These are phyloP conservation scores for Aplochiton taeniatus DNA, from an alignment of 2,797 vertebrate species.

Conservation along the genomic window DNA sequence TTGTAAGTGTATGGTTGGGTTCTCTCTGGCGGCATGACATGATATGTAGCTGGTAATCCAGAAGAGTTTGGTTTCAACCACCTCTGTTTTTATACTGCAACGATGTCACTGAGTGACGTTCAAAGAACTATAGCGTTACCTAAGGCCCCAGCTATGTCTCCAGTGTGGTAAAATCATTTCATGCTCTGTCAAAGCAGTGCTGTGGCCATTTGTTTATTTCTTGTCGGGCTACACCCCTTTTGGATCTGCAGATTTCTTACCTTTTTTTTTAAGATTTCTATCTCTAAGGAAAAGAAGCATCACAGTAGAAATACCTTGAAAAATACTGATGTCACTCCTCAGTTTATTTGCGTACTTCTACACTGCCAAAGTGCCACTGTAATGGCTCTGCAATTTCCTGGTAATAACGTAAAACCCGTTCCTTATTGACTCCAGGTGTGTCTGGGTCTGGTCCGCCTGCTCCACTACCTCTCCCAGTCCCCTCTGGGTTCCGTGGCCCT, in stretches of 20 bases:
- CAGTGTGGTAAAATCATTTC: constrained; percentile 56
- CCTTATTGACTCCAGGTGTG: constrained; percentile 78
- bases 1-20: no score
- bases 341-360: no score
- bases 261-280: constrained; percentile 28
- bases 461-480: constrained; percentile 87
- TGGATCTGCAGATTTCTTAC: background rate
- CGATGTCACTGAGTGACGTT: constrained; percentile 52
- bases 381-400: no score
- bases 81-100: constrained; percentile 57
- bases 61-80: constrained; percentile 70
- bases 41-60: constrained; percentile 47
- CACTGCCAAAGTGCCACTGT: no score
- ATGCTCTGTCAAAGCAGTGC: constrained; percentile 49
- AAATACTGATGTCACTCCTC: no score
- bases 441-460: constrained; percentile 84
- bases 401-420: no score
- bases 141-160: constrained; percentile 59
- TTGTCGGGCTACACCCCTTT: constrained; percentile 8
- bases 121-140: constrained; percentile 51
- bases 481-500: constrained; percentile 88
- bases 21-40: no score
- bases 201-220: constrained; percentile 46
- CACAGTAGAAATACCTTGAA: no score
- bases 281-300: constrained; percentile 1